Base-by-base conservation (phyloP, 1,140 invertebrate species). In the Drosophila repletoides region DNA sequence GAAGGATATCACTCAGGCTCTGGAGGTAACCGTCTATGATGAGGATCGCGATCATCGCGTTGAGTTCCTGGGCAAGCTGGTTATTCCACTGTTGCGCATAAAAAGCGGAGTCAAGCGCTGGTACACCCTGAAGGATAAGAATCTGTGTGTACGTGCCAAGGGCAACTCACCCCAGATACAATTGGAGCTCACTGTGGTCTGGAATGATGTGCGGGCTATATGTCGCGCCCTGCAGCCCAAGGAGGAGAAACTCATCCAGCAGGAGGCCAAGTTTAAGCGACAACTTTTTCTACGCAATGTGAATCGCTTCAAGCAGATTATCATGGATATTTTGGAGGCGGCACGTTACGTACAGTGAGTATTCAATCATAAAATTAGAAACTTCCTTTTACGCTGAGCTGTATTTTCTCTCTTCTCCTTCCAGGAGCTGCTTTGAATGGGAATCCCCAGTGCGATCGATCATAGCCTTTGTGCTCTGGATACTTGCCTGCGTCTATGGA, bases 41-140 rank as follows among this genome's bases (percentile, higher is more conserved):
- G 98, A 99, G 91, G 98, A 99, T 91, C 93, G 97, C 59, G 98
- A 99, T 90, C 98, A 99, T 89, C 98, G 98, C 91, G 96, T 98
- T 0, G 98, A 99, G 91, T 99, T 99, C 91, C 91, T 99, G 0
- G 98, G 98, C 3, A 98, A 97, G 91, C 91, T 99, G 6, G 94
- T 95, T 2, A 95, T 99, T 73, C 98, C 98, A 0, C 91, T 99
- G 5, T 90, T 97, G 12, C 93, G 94, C 88, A 97, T 99, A 73
- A 92, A 94, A 66, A 98, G 97, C 88, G 96, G 97, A 2, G 97
- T 98, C 77, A 97, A 97, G 88, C 92, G 96, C 70, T 99, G 98
- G 98, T 99, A 98, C 90, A 95, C 95, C 0, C 91, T 99, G 14
- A 99, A 99, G 91, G 98, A 99, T 90, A 97, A 97, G 90, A 99